Conservation (phyloP, 2,888 invertebrate species). For the Tetropium fuscum region DNA sequence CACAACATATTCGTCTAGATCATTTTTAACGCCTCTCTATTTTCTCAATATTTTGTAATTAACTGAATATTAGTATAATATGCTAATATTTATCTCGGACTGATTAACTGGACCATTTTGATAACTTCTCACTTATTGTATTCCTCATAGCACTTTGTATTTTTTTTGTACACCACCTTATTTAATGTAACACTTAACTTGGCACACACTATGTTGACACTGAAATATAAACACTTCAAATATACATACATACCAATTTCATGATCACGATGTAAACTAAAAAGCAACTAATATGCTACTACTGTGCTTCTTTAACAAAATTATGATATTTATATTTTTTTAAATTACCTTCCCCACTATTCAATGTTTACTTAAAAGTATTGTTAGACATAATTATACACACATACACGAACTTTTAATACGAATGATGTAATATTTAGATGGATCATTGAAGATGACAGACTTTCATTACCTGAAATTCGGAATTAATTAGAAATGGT, state of each 20-base stretch:
- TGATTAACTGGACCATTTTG: too few relatives aligned
- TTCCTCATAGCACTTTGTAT: too few relatives aligned
- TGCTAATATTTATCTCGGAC: too few relatives aligned
- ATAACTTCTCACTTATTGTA: too few relatives aligned
- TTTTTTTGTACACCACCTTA: too few relatives aligned
- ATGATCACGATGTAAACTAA: conserved; percentile 28
- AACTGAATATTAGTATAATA: too few relatives aligned
- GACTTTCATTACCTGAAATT: conserved; percentile 18
- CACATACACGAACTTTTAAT: conserved; percentile 32
- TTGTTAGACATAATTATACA: conserved; percentile 32
- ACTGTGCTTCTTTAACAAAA: conserved; percentile 16
- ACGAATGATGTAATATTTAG: conserved; percentile 26
- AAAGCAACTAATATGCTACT: conserved; percentile 35
- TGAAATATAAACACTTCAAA: background rate
- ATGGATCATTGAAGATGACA: conserved; percentile 24
- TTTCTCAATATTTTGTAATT: too few relatives aligned
- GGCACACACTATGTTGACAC: conserved; percentile 1
- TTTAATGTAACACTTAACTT: too few relatives aligned
- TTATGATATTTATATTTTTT: conserved; percentile 38
- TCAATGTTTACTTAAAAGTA: conserved; percentile 12
- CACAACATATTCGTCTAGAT: too few relatives aligned
- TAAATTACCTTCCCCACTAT: conserved; percentile 24
- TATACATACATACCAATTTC: conserved; percentile 36
- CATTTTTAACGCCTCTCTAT: too few relatives aligned
- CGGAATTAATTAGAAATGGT: conserved; percentile 8